Percentiles rank a stretch among this genome's conserved stretches.
Conservation (phyloP, 2,113 vertebrate species). For the Abramis brama region DNA sequence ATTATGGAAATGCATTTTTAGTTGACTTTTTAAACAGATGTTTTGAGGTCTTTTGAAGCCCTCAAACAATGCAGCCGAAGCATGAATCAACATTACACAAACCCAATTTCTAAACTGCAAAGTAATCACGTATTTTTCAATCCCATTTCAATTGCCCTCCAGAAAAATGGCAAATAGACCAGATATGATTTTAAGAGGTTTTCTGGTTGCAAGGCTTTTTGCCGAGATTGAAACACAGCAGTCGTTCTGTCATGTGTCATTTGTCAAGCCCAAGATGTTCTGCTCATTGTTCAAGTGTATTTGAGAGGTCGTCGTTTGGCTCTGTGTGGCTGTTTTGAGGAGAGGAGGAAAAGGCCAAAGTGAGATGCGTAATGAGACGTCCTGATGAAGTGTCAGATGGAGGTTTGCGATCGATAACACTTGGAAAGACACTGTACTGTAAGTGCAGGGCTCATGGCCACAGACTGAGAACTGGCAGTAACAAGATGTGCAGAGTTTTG, state of each 20-base stretch:
- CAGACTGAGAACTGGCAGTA: neutral
- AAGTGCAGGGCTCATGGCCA: neutral
- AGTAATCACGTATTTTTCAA: neutral
- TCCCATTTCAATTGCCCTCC: neutral
- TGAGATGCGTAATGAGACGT: slow-evolving; percentile 35
- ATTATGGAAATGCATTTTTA: neutral
- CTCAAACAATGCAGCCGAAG: neutral
- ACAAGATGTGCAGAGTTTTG: neutral
- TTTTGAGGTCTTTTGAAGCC: neutral
- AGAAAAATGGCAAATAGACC: neutral
- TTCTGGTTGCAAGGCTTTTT: neutral
- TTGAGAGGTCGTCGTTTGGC: slow-evolving; percentile 1
- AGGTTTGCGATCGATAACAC: slow-evolving; percentile 40
- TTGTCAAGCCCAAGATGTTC: slow-evolving; percentile 3
- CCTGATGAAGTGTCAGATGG: slow-evolving; percentile 20
- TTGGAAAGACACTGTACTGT: neutral
- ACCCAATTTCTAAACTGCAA: neutral
- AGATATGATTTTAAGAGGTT: neutral
- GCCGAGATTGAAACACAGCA: neutral
- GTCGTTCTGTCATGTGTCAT: neutral
- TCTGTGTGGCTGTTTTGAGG: neutral
- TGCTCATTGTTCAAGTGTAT: neutral
- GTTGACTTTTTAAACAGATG: neutral
- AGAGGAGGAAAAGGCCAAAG: neutral
- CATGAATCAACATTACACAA: neutral